Percentiles rank a stretch among this genome's conserved stretches.
Conservation (phyloP, 2,113 vertebrate genomes). For the Chelonoidis abingdonii region DNA sequence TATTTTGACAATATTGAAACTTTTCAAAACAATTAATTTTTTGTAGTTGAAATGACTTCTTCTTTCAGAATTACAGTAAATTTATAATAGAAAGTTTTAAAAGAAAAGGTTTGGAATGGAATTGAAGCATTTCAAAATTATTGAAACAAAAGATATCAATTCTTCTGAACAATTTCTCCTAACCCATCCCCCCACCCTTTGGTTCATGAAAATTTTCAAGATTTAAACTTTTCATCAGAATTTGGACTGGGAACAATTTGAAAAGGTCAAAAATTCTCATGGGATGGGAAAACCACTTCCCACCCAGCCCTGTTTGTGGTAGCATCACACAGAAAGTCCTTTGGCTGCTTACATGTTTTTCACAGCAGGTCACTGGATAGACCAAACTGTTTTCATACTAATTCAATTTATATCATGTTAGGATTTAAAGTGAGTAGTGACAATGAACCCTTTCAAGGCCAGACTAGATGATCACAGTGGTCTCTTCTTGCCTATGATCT, state of each 20-base stretch:
- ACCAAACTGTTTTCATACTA: neutral
- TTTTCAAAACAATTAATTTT: neutral
- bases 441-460: neutral
- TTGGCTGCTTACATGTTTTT: neutral
- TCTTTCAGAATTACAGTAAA: neutral
- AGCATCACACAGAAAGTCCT: neutral
- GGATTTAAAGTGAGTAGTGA: neutral
- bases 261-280: neutral
- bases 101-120: neutral
- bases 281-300: neutral
- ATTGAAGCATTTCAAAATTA: neutral
- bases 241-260: neutral
- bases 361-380: neutral
- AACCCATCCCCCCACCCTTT: neutral
- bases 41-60: neutral
- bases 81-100: neutral
- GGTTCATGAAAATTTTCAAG: neutral
- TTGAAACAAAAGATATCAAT: neutral
- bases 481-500: neutral
- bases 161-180: neutral
- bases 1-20: neutral
- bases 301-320: neutral
- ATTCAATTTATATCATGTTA: neutral
- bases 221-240: neutral
- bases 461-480: neutral